Conservation (phyloP, 2,888 invertebrate genomes). For the Aleiodes alternator region DNA sequence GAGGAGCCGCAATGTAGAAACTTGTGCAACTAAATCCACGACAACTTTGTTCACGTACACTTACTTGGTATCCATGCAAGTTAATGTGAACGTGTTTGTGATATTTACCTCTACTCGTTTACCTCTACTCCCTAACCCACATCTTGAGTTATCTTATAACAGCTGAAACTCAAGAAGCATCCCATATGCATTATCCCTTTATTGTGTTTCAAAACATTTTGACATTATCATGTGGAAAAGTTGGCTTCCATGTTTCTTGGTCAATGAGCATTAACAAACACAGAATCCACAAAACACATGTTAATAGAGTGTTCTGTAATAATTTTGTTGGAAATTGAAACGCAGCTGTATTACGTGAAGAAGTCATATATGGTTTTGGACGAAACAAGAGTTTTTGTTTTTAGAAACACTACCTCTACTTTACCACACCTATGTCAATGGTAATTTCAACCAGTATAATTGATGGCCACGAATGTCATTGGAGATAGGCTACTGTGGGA, state of each 20-base stretch:
- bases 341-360: background rate
- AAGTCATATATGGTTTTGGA: background rate
- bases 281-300: background rate
- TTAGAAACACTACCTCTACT: background rate
- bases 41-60: conserved; percentile 29
- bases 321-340: background rate
- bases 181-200: conserved; percentile 7
- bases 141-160: conserved; percentile 32
- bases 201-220: conserved; percentile 29
- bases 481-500: conserved; percentile 1
- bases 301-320: background rate
- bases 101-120: conserved; percentile 21
- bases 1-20: conserved; percentile 28
- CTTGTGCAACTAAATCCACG: conserved; percentile 31
- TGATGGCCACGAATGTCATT: conserved; percentile 30
- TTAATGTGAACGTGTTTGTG: conserved; percentile 24
- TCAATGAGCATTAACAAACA: conserved; percentile 3
- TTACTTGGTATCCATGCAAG: conserved; percentile 23
- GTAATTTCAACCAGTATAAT: conserved; percentile 29
- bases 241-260: conserved; percentile 6
- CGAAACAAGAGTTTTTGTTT: background rate
- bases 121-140: conserved; percentile 11
- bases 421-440: background rate
- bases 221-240: conserved; percentile 13
- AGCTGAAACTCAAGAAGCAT: conserved; percentile 18